Evolutionary conservation across 2,888 invertebrate species (phyloP), one percentile per base, ranked within the genome.

Genomic region (Sinopyrophorus schimmeli): DNA sequence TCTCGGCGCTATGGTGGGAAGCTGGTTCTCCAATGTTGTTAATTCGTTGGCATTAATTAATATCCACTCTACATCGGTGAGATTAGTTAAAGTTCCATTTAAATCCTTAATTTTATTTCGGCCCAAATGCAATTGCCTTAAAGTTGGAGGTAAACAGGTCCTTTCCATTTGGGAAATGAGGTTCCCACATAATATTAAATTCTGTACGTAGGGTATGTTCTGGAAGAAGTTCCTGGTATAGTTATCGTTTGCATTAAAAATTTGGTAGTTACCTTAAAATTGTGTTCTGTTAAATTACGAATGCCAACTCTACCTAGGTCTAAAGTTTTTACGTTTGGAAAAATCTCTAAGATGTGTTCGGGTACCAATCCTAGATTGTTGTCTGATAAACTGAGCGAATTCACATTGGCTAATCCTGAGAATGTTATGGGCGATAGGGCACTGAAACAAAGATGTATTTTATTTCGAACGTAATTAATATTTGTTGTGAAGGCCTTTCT

Each of bases 281-380:
- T 89, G 38, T 84, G 81, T 55, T 85, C 80, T 16, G 82, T 80
- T 39, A 96, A 80, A 37, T 82, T 80, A 48, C 80, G 80, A 58
- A 96, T 86, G 58, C 82, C 83, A 65, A 92, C 89, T 57, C 91
- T 80, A 58, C 88, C 88, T 47, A 96, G 76, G 72, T 92, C 91
- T 50, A 95, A 76, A 1, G 88, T 88, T 66, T 83, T 83, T 46
- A 94, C 79, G 57, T 85, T 81, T 1, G 89, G 86, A 73, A 92
- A 78, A 64, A 87, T 85, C 38, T 82, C 80, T 48, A 90, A 77
- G 30, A 90, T 81, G 55, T 87, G 83, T 32, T 83, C 80, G 3
- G 92, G 92, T 72, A 92, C 82, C 61, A 83, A 81, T 21, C 81
- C 77, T 55, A 93, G 75, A 38, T 81, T 78, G 73, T 92, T 92